These are phyloP conservation scores for Zeuzera pyrina DNA, from an alignment of 2,888 invertebrate species.

Conservation along the genomic window DNA sequence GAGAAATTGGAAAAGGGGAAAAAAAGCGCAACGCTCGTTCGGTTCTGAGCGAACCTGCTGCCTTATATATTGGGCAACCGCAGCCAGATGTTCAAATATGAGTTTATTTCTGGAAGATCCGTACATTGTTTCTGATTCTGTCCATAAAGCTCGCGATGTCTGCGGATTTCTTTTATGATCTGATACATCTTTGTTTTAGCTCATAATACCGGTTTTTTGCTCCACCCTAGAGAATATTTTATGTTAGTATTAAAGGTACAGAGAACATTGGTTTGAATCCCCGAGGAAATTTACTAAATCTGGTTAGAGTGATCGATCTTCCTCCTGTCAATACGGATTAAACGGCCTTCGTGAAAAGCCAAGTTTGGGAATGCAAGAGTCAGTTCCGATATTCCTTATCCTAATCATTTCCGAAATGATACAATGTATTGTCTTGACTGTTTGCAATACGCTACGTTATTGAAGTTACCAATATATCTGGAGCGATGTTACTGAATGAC, in stretches of 20 bases:
- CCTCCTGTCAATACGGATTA: too few species aligned
- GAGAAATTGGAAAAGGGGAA: slow-evolving; percentile 59
- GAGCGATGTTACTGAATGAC: slow-evolving; percentile 27
- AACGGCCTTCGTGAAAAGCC: too few species aligned
- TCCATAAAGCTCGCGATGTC: neutral
- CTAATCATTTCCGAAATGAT: too few species aligned
- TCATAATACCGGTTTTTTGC: neutral
- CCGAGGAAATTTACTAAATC: too few species aligned
- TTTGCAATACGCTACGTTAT: too few species aligned
- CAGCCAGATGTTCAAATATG: slow-evolving; percentile 50
- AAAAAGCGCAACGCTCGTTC: slow-evolving; percentile 20
- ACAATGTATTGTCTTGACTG: too few species aligned
- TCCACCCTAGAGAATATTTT: neutral
- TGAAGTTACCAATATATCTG: too few species aligned
- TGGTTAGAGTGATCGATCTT: too few species aligned
- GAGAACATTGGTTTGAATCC: too few species aligned
- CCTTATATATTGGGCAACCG: slow-evolving; percentile 41
- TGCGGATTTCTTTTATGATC: neutral
- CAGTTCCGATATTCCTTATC: too few species aligned
- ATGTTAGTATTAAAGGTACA: too few species aligned
- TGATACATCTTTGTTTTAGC: slow-evolving; percentile 1
- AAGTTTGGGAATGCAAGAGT: too few species aligned
- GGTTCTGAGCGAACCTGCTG: slow-evolving; percentile 6
- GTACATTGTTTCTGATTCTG: slow-evolving; percentile 22
- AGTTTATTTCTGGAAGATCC: slow-evolving; percentile 39